Percentiles rank a stretch among this genome's conserved stretches.
These are phyloP conservation scores for Pipistrellus pygmaeus DNA, from an alignment of 2,797 vertebrate species.

Conservation along the genomic window DNA sequence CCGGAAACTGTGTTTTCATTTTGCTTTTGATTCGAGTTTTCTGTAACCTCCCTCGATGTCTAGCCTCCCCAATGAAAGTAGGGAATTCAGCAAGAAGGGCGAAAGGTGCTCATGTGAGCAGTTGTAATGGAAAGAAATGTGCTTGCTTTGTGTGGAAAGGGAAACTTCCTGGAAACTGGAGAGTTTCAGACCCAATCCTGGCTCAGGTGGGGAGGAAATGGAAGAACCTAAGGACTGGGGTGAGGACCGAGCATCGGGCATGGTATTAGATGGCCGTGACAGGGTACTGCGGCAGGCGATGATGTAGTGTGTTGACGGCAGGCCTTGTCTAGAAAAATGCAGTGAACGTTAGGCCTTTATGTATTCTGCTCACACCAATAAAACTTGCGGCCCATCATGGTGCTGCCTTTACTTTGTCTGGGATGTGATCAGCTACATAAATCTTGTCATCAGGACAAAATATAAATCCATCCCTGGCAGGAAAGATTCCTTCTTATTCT, in stretches of 20 bases:
- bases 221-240: background rate
- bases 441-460: background rate
- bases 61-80: background rate
- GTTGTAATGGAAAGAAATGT: background rate
- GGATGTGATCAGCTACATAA: background rate
- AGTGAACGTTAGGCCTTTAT: fast-evolving
- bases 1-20: background rate
- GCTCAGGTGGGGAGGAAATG: background rate
- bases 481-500: background rate
- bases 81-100: background rate
- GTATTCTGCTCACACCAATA: background rate
- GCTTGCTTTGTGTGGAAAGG: conserved; percentile 3
- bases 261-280: background rate
- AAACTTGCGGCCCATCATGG: fast-evolving
- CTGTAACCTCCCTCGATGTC: background rate
- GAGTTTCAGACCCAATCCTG: background rate
- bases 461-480: background rate
- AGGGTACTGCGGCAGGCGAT: background rate
- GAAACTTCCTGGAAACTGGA: background rate
- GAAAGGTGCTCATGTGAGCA: background rate
- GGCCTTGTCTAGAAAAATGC: background rate
- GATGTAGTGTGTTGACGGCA: fast-evolving
- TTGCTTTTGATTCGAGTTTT: conserved; percentile 51
- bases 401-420: background rate
- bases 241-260: background rate